phyloP scores from a whole-genome alignment of 2,797 vertebrate genomes.

The Podarcis lilfordi region DNA sequence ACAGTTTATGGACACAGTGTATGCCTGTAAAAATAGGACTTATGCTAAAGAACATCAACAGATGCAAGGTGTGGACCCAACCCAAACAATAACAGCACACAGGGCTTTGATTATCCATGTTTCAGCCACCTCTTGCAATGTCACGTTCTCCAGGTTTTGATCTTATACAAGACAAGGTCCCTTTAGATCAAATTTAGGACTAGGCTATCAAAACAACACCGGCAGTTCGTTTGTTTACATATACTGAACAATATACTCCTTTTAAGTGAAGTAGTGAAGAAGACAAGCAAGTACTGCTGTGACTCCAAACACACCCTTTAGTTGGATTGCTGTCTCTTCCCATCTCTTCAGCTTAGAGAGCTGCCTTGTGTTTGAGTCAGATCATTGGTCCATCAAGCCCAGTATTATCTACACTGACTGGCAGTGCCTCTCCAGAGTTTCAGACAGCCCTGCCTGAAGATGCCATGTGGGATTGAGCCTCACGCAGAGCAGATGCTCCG shows the following conservation, averaged over 20 bases:
- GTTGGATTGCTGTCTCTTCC: not conserved
- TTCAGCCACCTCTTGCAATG: constrained; percentile 48
- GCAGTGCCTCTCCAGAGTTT: no score
- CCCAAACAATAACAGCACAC: constrained; percentile 62
- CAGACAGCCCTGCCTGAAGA: no score
- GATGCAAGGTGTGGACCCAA: constrained; percentile 57
- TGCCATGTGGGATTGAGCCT: no score
- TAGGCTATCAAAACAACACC: constrained; percentile 66
- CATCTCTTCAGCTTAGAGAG: not conserved
- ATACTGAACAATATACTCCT: constrained; percentile 22
- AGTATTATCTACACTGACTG: no score
- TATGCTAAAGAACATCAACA: not conserved
- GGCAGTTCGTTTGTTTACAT: constrained; percentile 58
- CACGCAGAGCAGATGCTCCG: no score
- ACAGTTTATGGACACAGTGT: not conserved
- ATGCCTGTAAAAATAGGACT: not conserved
- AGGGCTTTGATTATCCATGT: constrained; percentile 63
- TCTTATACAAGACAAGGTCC: constrained; percentile 62
- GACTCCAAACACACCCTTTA: constrained; percentile 39
- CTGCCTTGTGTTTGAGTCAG: no score
- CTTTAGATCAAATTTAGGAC: constrained; percentile 60
- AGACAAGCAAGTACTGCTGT: constrained; percentile 22
- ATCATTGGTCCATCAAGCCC: no score
- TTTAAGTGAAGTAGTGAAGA: constrained; percentile 31
- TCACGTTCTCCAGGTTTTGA: constrained; percentile 68